These are phyloP conservation scores for Takifugu rubripes DNA, from an alignment of 2,797 vertebrate genomes.

Conservation along the genomic window DNA sequence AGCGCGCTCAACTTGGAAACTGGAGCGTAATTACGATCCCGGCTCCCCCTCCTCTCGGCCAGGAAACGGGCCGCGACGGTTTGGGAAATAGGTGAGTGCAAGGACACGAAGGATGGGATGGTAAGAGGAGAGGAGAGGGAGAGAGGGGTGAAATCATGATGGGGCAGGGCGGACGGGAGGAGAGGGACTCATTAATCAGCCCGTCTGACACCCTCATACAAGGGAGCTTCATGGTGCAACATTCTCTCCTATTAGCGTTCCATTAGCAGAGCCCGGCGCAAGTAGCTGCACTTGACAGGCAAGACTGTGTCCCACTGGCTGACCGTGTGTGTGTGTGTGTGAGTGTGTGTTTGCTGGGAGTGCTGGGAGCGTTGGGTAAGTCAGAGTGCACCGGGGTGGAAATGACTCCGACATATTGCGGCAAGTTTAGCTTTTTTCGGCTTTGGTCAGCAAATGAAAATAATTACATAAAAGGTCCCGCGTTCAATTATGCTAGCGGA, in stretches of 20 bases:
- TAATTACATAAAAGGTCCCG: conserved; percentile 52
- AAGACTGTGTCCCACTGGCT: conserved; percentile 56
- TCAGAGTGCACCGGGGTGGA: conserved; percentile 36
- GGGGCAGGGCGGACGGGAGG: conserved; percentile 48
- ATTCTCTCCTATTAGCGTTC: conserved; percentile 78
- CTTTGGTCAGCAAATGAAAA: conserved; percentile 45
- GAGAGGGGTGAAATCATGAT: conserved; percentile 38
- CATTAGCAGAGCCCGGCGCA: conserved; percentile 79
- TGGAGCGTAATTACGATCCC: conserved; percentile 16
- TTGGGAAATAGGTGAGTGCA: conserved; percentile 33
- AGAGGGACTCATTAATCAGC: conserved; percentile 78
- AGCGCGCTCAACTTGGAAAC: background rate
- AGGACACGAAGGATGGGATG: conserved; percentile 38
- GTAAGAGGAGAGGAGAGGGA: conserved; percentile 4
- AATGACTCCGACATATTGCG: conserved; percentile 28
- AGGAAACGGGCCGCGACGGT: conserved; percentile 7
- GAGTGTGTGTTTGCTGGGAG: background rate
- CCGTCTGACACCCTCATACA: conserved; percentile 66
- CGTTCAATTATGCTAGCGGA: conserved; percentile 27
- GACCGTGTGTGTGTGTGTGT: conserved; percentile 38
- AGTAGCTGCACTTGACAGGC: conserved; percentile 73
- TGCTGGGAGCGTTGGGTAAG: conserved; percentile 13
- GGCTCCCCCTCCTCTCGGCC: conserved; percentile 17
- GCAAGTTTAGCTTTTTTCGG: conserved; percentile 37
- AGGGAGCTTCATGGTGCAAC: conserved; percentile 69